Base-by-base conservation (phyloP, 2,888 invertebrate species). In the Ceriagrion tenellum region DNA sequence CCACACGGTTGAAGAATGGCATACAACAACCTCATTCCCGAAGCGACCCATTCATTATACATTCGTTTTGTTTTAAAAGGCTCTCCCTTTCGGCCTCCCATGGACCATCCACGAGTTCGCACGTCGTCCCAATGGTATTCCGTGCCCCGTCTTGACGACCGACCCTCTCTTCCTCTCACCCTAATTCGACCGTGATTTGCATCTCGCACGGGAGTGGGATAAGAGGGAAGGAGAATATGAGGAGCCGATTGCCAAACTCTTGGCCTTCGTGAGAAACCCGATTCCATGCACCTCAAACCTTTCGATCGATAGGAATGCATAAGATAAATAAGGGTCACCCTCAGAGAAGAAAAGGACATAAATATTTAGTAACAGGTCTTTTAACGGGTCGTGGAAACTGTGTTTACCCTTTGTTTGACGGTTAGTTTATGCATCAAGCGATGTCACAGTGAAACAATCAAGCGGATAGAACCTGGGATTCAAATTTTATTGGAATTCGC, bases 41-140 rank as follows among this genome's bases (percentile, higher is more conserved):
- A 89, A 89, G 55, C 89, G 55, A 26, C 55, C 59, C 89, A 89
- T 89, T 89, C 89, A 89, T 89, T 89, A 89, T 89, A 55, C 89
- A 89, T 89, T n/a, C 55, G 89, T 55, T 89, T 89, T 55, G 55
- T 89, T 89, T 89, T 16, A 89, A 88, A 89, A n/a, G 89, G 55
- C 89, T 30, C 81, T 20, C 26, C 26, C 23, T 20, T 12, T 4
- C 26, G 26, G 55, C 89, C 23, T 26, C 55, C 89, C 89, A n/a
- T 47, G 89, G 16, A 26, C 47, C 55, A 3, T 13, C n/a, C 55
- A 10, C 55, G 47, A 47, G 89, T 55, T 55, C 89, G 13, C 55
- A 89, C 47, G 81, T 81, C 81, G 35, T 35, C 55, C 6, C 40
- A 88, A 88, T 88, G 88, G 88, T 40, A 88, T 40, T 40, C 88